Conservation (phyloP, 35 echinoderm and acorn worm species). For the Lytechinus variegatus region DNA sequence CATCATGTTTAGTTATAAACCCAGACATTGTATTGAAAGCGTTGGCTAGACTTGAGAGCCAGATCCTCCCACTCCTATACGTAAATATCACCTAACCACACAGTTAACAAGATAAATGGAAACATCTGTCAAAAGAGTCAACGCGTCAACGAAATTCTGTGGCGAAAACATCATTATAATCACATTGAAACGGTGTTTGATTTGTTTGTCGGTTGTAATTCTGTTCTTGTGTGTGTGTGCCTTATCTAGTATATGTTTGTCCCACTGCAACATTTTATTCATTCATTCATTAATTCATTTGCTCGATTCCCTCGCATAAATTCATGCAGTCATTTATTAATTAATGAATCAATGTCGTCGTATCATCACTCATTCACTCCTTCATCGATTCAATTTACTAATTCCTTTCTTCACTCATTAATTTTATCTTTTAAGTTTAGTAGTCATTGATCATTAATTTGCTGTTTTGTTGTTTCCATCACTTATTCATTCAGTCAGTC, state of each 20-base stretch:
- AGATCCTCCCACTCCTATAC: not conserved
- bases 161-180: not conserved
- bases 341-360: no score
- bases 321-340: not conserved
- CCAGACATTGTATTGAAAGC: not conserved
- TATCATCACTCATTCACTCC: no score
- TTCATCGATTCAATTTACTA: no score
- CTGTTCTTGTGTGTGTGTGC: not conserved
- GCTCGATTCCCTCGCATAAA: not conserved
- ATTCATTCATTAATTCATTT: not conserved
- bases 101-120: not conserved
- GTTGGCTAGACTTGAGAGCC: not conserved
- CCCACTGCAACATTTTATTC: not conserved
- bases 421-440: no score
- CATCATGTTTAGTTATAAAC: not conserved
- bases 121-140: not conserved
- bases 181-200: not conserved
- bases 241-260: not conserved
- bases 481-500: no score
- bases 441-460: no score
- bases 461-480: no score
- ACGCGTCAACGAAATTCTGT: not conserved
- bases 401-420: no score
- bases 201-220: not conserved
- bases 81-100: not conserved